Percentiles rank a stretch among this genome's conserved stretches.
phyloP scores from a whole-genome alignment of 2,888 invertebrate genomes.

The Adelognathus sp. region DNA sequence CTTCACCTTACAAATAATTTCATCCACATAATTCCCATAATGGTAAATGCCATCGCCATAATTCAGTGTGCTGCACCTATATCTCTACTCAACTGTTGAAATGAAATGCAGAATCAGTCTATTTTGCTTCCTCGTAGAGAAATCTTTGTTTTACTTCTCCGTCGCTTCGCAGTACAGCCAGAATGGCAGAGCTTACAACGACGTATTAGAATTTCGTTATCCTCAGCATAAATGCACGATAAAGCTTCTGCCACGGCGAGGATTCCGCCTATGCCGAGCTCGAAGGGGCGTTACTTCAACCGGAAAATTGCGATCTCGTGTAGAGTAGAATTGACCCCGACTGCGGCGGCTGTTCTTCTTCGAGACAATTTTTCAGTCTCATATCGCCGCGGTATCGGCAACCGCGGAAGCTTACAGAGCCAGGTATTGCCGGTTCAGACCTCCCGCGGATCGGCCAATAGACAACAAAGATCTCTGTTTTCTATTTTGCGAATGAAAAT shows the following conservation, averaged over 20 bases:
- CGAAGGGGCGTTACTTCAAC: slow-evolving; percentile 1
- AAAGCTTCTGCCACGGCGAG: not conserved
- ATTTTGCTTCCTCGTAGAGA: no score
- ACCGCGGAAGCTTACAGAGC: slow-evolving; percentile 2
- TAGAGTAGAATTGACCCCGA: slow-evolving; percentile 32
- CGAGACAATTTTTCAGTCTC: slow-evolving; percentile 42
- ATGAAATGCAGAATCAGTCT: no score
- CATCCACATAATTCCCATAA: no score
- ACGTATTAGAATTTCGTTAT: not conserved
- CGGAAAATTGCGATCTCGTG: slow-evolving; percentile 43
- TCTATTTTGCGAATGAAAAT: slow-evolving; percentile 33
- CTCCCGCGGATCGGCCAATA: not conserved
- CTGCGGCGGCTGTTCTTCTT: no score
- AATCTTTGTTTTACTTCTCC: no score
- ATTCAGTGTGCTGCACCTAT: no score
- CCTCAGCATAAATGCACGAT: not conserved
- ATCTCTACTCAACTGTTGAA: no score
- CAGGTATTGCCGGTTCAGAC: slow-evolving; percentile 9
- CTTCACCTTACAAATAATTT: no score
- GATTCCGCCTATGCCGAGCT: not conserved
- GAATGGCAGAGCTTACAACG: no score
- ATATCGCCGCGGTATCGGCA: slow-evolving; percentile 26
- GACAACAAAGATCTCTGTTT: slow-evolving; percentile 18
- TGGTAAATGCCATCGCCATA: no score
- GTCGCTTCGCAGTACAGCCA: no score